These are phyloP conservation scores for Psilopsiagon aymara DNA, from an alignment of 2,113 vertebrate species.

Conservation along the genomic window DNA sequence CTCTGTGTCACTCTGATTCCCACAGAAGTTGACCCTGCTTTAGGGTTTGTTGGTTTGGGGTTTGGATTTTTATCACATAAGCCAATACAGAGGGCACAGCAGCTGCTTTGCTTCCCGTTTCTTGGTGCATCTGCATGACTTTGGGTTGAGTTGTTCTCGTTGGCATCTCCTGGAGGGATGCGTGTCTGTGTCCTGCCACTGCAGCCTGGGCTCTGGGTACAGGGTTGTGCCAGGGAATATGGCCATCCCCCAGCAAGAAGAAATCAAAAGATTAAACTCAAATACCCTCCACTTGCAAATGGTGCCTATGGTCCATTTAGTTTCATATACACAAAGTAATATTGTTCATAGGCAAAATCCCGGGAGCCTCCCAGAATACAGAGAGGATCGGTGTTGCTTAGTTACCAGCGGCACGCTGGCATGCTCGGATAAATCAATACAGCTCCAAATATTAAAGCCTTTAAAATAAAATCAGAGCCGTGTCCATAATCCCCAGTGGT, in stretches of 20 bases:
- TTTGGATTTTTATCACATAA: not conserved
- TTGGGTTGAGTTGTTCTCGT: not conserved
- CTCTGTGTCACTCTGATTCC: not conserved
- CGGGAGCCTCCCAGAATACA: slow-evolving; percentile 61
- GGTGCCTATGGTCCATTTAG: slow-evolving; percentile 77
- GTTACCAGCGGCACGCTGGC: slow-evolving; percentile 69
- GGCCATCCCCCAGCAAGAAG: not conserved
- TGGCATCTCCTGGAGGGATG: not conserved
- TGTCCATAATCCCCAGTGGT: slow-evolving; percentile 30
- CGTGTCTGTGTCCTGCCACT: not conserved
- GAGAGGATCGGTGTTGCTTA: slow-evolving; percentile 74
- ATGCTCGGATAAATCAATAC: slow-evolving; percentile 76
- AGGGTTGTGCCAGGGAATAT: not conserved
- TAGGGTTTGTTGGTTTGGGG: not conserved
- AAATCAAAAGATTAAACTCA: not conserved
- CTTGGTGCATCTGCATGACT: not conserved
- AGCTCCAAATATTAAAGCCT: slow-evolving; percentile 73
- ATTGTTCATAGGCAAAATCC: slow-evolving; percentile 73
- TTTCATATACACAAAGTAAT: slow-evolving; percentile 74
- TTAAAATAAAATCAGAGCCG: slow-evolving; percentile 61
- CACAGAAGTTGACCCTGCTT: not conserved
- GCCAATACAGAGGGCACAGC: not conserved
- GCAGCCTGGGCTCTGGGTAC: slow-evolving; percentile 10
- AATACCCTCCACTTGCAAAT: slow-evolving; percentile 41
- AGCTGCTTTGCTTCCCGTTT: not conserved